Percentiles rank a stretch among this genome's conserved stretches.
Evolutionary conservation across 2,113 vertebrate genomes (phyloP).

Genomic region (Perca fluviatilis): DNA sequence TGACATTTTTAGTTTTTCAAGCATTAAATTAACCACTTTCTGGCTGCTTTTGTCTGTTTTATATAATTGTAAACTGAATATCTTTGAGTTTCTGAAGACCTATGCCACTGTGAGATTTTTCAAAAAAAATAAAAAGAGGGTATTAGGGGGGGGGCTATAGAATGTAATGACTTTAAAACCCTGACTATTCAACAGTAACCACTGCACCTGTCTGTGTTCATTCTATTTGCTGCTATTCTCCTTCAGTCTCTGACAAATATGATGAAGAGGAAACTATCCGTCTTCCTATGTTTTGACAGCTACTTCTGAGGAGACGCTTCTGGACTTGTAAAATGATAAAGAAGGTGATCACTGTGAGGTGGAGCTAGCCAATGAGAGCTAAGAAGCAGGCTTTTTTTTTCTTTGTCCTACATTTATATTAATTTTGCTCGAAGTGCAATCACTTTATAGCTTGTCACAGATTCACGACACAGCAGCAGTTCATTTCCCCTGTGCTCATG

Average conservation of each 20-base stretch:
- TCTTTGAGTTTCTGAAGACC: no score
- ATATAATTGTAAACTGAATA: no score
- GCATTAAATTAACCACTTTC: not conserved
- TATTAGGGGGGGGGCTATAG: no score
- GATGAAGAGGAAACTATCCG: not conserved
- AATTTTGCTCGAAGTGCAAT: conserved; percentile 22
- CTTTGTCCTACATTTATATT: conserved; percentile 20
- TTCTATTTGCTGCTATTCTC: not conserved
- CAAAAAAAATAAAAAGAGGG: not conserved
- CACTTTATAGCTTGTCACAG: not conserved
- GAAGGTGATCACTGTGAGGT: conserved; percentile 3
- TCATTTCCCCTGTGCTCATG: conserved; percentile 18
- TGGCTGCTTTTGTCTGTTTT: not conserved
- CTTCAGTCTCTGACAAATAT: not conserved
- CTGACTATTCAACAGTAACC: not conserved
- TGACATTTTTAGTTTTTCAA: not conserved
- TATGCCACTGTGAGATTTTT: not conserved
- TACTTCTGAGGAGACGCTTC: conserved; percentile 2
- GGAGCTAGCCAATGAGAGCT: conserved; percentile 23
- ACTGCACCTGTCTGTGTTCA: not conserved
- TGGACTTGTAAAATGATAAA: not conserved
- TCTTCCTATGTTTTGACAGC: not conserved
- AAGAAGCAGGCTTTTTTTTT: not conserved
- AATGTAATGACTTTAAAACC: not conserved
- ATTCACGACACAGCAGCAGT: conserved; percentile 1